Base-by-base conservation (phyloP, 2,113 vertebrate species). In the Thinocorus orbignyianus region DNA sequence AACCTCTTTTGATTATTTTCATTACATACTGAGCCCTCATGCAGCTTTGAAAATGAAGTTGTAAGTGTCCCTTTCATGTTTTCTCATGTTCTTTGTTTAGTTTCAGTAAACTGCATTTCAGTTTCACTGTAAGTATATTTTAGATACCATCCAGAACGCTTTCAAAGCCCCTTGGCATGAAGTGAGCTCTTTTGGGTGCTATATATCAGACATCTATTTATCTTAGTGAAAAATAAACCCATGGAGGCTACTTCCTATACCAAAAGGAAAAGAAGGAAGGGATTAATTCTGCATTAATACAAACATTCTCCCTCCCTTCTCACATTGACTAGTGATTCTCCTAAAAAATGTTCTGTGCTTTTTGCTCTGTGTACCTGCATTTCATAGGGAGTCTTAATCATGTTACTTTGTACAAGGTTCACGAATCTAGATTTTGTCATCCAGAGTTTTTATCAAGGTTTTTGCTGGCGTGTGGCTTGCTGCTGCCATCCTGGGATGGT, bases 211-310 rank as follows among this genome's bases (percentile, higher is more conserved):
- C 57, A 3, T 87, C 35, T 73, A 9, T 91, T 92, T 70, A 89
- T 91, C n/a, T 52, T 92, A 62, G 55, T 94, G 49, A 80, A 86
- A 90, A 82, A 68, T 83, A 83, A 78, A 41, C 66, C 91, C n/a
- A 13, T 33, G 23, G 76, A 58, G 72, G 25, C 88, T 83, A 70
- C 44, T 90, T 90, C 37, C 5, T 70, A 3, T 77, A 86, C 37
- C 25, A 71, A 90, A 90, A 83, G 68, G 31, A 80, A 81, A 83
- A 85, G 61, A 76, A 71, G 25, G 30, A 64, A 88, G 19, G 23
- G 28, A 81, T 80, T 88, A 88, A 77, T 66, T 88, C 65, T 85
- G 35, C 17, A 61, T 90, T 93, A 90, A 55, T 71, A 33, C 4
- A 88, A 93, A 35, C 11, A 26, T 88, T 88, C 68, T 54, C 17